Evolutionary conservation across 2,888 invertebrate species (phyloP), one percentile per base, ranked within the genome.

Genomic region (Parthenolecanium corni): DNA sequence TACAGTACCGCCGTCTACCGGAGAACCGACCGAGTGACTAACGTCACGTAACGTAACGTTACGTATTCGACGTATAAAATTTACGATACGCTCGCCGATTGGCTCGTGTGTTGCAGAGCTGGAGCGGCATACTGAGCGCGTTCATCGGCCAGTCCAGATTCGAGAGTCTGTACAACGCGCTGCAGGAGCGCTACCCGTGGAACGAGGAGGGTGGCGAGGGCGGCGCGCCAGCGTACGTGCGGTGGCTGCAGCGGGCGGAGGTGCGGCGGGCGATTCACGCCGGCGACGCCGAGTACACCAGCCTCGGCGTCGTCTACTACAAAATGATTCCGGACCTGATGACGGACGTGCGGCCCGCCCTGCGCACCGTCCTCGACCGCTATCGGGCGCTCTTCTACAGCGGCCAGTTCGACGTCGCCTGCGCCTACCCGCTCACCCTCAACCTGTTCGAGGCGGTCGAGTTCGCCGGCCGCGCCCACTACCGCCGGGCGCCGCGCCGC

Each of bases 331-430:
- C 77, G 38, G 93, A 94, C 72, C 78, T 91, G 0, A 86, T 91
- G 85, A 81, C 87, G 69, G 84, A 85, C 0, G 83, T 89, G 5
- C 85, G 87, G 9, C 79, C 80, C 0, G 82, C 83, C 79, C 76
- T 89, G 62, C 76, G 80, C 0, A 51, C 58, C 6, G 24, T 66
- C 4, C 5, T 66, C 5, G 52, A 44, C n/a, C 47, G 42, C 12
- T 86, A 85, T 70, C 77, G 79, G 72, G 81, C 90, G 16, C 78
- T 93, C 46, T 79, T 92, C 66, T 94, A 93, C 72, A 92, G 84
- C 71, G 94, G 94, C 0, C 93, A 94, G 71, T 73, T 94, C 67
- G 94, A 95, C 72, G 85, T 94, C 14, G 89, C 92, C 66, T 87
- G 92, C 0, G 89, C 91, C 0, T 89, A 90, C 74, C 89, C 91